Evolutionary conservation across 2,888 invertebrate genomes (phyloP), one percentile per base, ranked within the genome.

Genomic region (Eudiplozoon nipponicum): DNA sequence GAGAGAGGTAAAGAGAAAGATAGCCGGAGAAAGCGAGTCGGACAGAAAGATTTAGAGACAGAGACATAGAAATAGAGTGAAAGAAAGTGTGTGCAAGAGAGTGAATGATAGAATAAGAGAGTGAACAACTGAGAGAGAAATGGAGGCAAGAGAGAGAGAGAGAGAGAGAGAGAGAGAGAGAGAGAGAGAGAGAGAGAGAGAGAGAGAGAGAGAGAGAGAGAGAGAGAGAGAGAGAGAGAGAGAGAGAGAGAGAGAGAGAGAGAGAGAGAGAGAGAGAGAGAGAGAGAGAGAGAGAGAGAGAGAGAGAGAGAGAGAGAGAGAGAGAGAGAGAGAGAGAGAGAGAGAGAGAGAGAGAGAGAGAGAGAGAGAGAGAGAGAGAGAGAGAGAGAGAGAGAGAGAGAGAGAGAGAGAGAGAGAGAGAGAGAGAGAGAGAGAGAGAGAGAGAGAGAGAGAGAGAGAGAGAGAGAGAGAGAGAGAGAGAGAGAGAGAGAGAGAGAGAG

Each of bases 401-500:
- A 33, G 13, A 33, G 33, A 11, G 33, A 33, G 33, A 33, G 13
- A 33, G 33, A 33, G 33, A 33, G 33, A 33, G 13, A 11, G 33
- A 33, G 33, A 33, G 13, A 33, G 33, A 33, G 33, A 33, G 33
- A 11, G 33, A 33, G 13, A 33, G 33, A 33, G 33, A 33, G 33
- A 33, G 33, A 33, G 33, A 33, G 33, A 11, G 33, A 33, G 33
- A 33, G 13, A 33, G 33, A 33, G 33, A 11, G 13, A 33, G 33
- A 33, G 13, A 33, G 33, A 33, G 33, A 11, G 13, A 33, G 33
- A 33, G 33, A 33, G 13, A 33, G 33, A 11, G 33, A 33, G 33
- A 33, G 33, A 33, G 33, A 33, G 33, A 33, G 33, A 33, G 33
- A 33, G 33, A 11, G 33, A 33, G 33, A 33, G 33, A 33, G 33